Percentiles rank a stretch among this genome's conserved stretches.
Conservation (phyloP, 2,797 vertebrate genomes). For the Balearica regulorum region DNA sequence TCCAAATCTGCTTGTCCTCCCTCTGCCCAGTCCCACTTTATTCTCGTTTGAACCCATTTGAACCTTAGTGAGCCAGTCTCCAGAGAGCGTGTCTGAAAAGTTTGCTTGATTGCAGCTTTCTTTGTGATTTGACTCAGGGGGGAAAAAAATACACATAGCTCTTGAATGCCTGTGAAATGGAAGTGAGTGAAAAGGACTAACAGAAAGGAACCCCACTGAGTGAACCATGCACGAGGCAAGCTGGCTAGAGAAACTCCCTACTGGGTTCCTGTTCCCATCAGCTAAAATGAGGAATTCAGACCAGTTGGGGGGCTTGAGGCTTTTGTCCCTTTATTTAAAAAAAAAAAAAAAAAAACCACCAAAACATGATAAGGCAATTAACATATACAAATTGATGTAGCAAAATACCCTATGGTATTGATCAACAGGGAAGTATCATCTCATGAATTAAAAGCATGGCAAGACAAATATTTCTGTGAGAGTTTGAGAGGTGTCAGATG, state of each 20-base stretch:
- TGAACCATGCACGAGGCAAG: background rate
- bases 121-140: slow-evolving; percentile 17
- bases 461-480: background rate
- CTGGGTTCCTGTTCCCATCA: slow-evolving; percentile 1
- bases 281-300: background rate
- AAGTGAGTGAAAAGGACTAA: slow-evolving; percentile 51
- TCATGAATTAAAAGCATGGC: background rate
- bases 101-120: slow-evolving; percentile 51
- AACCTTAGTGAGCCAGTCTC: background rate
- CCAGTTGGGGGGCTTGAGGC: background rate
- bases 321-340: rapidly evolving
- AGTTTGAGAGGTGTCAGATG: background rate
- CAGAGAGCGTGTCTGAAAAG: slow-evolving; percentile 10
- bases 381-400: background rate
- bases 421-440: background rate
- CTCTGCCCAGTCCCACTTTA: slow-evolving; percentile 48
- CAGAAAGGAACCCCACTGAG: slow-evolving; percentile 40
- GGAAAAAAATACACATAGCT: background rate
- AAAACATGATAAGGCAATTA: background rate
- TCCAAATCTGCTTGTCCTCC: slow-evolving; percentile 31
- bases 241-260: slow-evolving; percentile 34
- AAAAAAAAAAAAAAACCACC: background rate
- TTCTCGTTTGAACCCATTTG: slow-evolving; percentile 15
- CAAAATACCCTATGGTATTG: background rate
- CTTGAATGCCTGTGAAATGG: slow-evolving; percentile 43